phyloP scores from a whole-genome alignment of 2,797 vertebrate species.

The Acanthurus leucopareius region DNA sequence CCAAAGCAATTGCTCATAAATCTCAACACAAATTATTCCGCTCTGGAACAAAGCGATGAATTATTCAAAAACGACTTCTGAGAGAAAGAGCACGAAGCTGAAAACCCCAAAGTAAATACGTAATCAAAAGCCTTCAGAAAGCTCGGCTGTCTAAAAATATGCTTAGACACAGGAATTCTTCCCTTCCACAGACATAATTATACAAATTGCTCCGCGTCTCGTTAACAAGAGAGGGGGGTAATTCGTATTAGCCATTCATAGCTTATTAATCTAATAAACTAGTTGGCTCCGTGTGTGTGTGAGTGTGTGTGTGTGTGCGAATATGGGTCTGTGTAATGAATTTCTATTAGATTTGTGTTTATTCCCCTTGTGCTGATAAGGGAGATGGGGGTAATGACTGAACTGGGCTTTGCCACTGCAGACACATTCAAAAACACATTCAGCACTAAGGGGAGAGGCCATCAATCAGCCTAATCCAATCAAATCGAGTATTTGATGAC shows the following conservation, averaged over 20 bases:
- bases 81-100: constrained; percentile 69
- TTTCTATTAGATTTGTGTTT: constrained; percentile 92
- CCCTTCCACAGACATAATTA: constrained; percentile 84
- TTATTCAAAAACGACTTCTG: constrained; percentile 80
- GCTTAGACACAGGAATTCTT: constrained; percentile 84
- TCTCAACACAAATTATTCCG: constrained; percentile 79
- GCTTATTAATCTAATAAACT: constrained; percentile 86
- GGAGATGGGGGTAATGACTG: constrained; percentile 84
- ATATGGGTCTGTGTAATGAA: constrained; percentile 81
- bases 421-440: constrained; percentile 79
- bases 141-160: constrained; percentile 79
- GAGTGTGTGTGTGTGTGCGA: constrained; percentile 51
- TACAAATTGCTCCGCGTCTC: constrained; percentile 85
- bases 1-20: constrained; percentile 76
- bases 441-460: constrained; percentile 77
- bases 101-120: constrained; percentile 81
- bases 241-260: constrained; percentile 88
- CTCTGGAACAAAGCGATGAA: constrained; percentile 80
- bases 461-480: constrained; percentile 90
- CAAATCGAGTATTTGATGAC: constrained; percentile 82
- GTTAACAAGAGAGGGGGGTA: constrained; percentile 84
- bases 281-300: constrained; percentile 71
- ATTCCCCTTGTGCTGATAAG: constrained; percentile 90
- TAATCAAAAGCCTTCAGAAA: constrained; percentile 80
- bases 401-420: constrained; percentile 84